Evolutionary conservation across 2,113 vertebrate genomes (phyloP).

Genomic region (Oryzias woworae): DNA sequence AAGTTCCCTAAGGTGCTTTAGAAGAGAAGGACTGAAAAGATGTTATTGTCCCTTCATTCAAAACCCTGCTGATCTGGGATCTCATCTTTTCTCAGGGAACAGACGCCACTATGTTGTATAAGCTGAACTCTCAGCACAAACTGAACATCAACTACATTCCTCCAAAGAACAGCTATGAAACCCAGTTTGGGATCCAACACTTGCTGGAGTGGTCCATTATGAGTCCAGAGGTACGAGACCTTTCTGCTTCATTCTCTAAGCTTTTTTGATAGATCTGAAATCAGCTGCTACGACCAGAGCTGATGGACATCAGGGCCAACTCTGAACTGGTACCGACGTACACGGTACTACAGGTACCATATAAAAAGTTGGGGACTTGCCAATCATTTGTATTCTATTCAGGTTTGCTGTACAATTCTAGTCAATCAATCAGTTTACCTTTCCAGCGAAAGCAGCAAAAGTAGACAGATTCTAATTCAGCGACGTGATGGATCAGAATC

Average conservation of each 20-base stretch:
- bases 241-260: not conserved
- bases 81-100: conserved; percentile 81
- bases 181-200: conserved; percentile 96
- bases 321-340: no score
- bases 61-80: not conserved
- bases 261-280: no score
- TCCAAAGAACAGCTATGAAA: conserved; percentile 92
- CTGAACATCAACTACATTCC: conserved; percentile 92
- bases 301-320: no score
- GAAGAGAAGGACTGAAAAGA: not conserved
- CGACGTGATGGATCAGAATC: no score
- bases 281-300: no score
- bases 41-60: not conserved
- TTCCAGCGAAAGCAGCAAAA: no score
- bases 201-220: conserved; percentile 94
- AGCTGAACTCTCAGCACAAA: conserved; percentile 96
- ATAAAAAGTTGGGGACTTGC: no score
- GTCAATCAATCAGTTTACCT: no score
- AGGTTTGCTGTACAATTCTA: no score
- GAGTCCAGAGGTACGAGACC: conserved; percentile 85
- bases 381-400: no score
- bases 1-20: conserved; percentile 94
- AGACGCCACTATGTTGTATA: conserved; percentile 93
- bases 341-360: no score
- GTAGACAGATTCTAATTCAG: no score